These are phyloP conservation scores for Zootoca vivipara DNA, from an alignment of 2,113 vertebrate genomes.

Conservation along the genomic window DNA sequence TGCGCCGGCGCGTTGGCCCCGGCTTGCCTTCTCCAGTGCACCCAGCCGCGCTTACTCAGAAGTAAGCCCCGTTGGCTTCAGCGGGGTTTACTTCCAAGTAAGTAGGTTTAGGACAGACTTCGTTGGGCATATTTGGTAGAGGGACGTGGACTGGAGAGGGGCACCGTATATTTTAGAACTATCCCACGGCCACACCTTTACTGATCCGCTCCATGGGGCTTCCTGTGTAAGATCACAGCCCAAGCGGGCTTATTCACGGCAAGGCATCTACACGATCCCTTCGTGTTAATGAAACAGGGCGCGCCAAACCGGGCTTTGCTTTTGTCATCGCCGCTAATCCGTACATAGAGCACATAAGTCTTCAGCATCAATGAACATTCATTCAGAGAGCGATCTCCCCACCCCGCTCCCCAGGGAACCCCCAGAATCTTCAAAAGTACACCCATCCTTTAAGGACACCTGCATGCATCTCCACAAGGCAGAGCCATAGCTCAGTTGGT, in stretches of 20 bases:
- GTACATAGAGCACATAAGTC: neutral
- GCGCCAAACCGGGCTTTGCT: neutral
- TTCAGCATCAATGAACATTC: neutral
- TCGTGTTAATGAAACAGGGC: neutral
- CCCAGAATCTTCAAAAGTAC: neutral
- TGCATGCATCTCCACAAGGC: neutral
- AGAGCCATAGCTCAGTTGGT: neutral
- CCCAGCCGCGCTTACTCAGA: neutral
- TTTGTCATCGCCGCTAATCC: neutral
- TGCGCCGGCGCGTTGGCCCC: no score
- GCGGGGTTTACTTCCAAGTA: neutral
- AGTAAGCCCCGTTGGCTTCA: neutral
- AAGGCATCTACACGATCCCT: no score
- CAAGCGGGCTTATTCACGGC: neutral
- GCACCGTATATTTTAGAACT: neutral
- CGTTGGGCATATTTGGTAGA: rapidly evolving
- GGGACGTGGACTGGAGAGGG: neutral
- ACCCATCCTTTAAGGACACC: neutral
- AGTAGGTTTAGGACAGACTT: neutral
- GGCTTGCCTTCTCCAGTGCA: neutral
- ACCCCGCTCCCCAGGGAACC: neutral
- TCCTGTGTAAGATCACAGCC: neutral
- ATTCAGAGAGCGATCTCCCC: neutral
- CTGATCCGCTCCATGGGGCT: neutral
- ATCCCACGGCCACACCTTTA: neutral